Percentiles rank a stretch among this genome's conserved stretches.
Conservation (phyloP, 1,140 invertebrate genomes). For the Papilio glaucus region DNA sequence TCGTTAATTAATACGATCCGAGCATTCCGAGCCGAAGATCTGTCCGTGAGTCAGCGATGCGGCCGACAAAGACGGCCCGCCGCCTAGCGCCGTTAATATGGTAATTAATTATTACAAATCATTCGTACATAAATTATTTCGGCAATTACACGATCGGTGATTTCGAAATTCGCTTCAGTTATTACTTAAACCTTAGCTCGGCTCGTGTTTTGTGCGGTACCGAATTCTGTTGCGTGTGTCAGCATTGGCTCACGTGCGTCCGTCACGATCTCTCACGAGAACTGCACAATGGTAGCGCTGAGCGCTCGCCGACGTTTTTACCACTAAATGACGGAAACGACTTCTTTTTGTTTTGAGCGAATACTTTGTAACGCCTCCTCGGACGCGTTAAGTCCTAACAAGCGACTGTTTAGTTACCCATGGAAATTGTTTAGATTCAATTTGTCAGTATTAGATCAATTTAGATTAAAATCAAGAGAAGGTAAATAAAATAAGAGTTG, state of each 20-base stretch:
- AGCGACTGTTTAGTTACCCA: neutral
- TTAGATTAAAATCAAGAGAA: neutral
- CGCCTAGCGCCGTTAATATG: slow-evolving; percentile 78
- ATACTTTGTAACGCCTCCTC: slow-evolving; percentile 63
- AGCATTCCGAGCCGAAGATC: slow-evolving; percentile 73
- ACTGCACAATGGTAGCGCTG: slow-evolving; percentile 57
- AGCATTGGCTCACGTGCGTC: slow-evolving; percentile 62
- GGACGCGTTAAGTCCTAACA: neutral
- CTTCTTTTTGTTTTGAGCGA: slow-evolving; percentile 57
- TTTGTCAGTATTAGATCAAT: slow-evolving; percentile 13
- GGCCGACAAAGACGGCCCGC: slow-evolving; percentile 73
- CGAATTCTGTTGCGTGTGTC: slow-evolving; percentile 46
- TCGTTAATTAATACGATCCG: slow-evolving; percentile 81
- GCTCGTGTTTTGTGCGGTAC: slow-evolving; percentile 43
- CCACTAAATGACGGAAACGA: slow-evolving; percentile 59
- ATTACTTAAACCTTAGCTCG: slow-evolving; percentile 19
- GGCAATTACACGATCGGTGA: slow-evolving; percentile 55
- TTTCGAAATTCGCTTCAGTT: slow-evolving; percentile 51
- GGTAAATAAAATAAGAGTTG: slow-evolving; percentile 7
- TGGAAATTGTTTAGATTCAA: slow-evolving; percentile 8
- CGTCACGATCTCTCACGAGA: slow-evolving; percentile 54
- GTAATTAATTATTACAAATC: slow-evolving; percentile 81
- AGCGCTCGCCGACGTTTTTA: slow-evolving; percentile 59
- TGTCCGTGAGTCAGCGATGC: slow-evolving; percentile 73
- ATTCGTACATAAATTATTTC: slow-evolving; percentile 63